Conservation (phyloP, 2,888 invertebrate species). For the Pycnomerus fuliginosus region DNA sequence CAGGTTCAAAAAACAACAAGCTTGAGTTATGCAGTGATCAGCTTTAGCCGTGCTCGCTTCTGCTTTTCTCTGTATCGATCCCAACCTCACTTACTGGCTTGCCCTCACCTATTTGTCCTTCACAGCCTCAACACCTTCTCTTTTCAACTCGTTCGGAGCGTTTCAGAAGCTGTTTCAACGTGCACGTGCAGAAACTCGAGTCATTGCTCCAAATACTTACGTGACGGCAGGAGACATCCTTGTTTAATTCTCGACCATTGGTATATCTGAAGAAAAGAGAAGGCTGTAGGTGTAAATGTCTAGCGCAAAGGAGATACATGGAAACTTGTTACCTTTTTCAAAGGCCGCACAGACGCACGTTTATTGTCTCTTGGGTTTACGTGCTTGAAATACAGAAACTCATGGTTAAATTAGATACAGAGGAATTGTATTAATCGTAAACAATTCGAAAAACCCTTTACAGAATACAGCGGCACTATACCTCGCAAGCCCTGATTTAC, state of each 20-base stretch:
- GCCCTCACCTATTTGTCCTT: constrained; percentile 28
- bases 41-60: constrained; percentile 41
- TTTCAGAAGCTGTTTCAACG: constrained; percentile 12
- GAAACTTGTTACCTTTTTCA: constrained; percentile 41
- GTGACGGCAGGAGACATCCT: constrained; percentile 34
- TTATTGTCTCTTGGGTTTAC: constrained; percentile 45
- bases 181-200: constrained; percentile 16
- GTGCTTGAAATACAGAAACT: constrained; percentile 41
- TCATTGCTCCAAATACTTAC: constrained; percentile 30
- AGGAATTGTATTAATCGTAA: constrained; percentile 14
- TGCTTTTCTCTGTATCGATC: constrained; percentile 44
- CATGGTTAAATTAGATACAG: constrained; percentile 36
- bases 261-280: constrained; percentile 33
- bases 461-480: no score
- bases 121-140: constrained; percentile 14
- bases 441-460: no score
- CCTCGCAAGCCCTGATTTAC: no score
- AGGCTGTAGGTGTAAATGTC: constrained; percentile 30
- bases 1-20: constrained; percentile 42
- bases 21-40: constrained; percentile 46
- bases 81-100: constrained; percentile 33
- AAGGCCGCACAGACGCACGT: constrained; percentile 42
- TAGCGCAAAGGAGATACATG: constrained; percentile 33
- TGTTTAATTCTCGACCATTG: constrained; percentile 36
- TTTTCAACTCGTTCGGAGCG: constrained; percentile 8